Evolutionary conservation across 1,140 invertebrate species (phyloP), one percentile per base, ranked within the genome.

Genomic region (Yoshiicerus persimilis): DNA sequence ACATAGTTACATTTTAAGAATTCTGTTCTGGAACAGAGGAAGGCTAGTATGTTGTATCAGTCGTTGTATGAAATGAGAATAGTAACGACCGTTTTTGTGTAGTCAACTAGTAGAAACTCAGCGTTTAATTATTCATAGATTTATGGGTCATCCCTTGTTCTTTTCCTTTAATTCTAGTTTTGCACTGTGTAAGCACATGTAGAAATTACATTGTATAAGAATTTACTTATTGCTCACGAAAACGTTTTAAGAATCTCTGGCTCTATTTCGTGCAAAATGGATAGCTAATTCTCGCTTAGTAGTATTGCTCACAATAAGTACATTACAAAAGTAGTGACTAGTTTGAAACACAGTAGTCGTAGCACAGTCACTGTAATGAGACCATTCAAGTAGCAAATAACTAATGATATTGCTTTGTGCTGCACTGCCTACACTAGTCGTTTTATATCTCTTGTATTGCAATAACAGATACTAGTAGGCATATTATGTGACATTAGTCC

Each of bases 101-200:
- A 77, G 30, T 16, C 30, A 30, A 34, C 20, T 38, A 34, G 34
- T 80, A 36, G 20, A 38, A 80, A 80, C 16, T 80, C 75, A 16
- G 20, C n/a, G 20, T 38, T 80, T 80, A 80, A 80, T 80, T 80
- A 80, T 80, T 80, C 75, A 80, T 38, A 80, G 75, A 70, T 80
- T 80, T 36, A 34, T 80, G 75, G 70, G 34, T 36, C 32, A 80
- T 80, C 75, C 23, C 75, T 80, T 70, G 27, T 32, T 38, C 34
- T 36, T 80, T 80, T 80, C 30, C 5, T 80, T 80, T 80, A 38
- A 23, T 38, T n/a, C 64, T 70, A 25, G 23, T 11, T 25, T 30
- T 70, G 27, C n/a, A 39, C 47, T 56, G 16, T n/a, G 0, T n/a
- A 56, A 39, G 38, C 38, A 11, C 38, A 1, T 39, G 6, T 3